Evolutionary conservation across 2,113 vertebrate species (phyloP).

Genomic region (Mustela nigripes): DNA sequence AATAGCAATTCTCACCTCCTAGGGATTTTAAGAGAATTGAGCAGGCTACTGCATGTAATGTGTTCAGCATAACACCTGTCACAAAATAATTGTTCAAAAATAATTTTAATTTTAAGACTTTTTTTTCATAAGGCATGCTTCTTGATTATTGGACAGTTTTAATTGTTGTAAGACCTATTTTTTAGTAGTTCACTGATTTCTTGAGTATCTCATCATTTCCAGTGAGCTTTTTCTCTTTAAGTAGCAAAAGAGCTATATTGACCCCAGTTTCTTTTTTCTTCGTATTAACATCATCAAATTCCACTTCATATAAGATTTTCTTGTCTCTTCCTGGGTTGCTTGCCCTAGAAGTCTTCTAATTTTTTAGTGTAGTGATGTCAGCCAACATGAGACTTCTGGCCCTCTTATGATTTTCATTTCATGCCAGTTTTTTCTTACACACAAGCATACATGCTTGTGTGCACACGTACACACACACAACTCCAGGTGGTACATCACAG

Average conservation of each 20-base stretch:
- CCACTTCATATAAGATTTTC: background rate
- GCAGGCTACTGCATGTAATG: background rate
- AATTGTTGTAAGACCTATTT: background rate
- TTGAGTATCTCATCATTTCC: background rate
- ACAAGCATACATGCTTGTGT: background rate
- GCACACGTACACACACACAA: background rate
- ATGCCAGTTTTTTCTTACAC: background rate
- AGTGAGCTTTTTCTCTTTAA: background rate
- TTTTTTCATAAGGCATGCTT: constrained; percentile 28
- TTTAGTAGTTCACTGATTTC: background rate
- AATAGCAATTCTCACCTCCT: background rate
- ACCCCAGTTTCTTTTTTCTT: background rate
- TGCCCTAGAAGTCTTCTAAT: background rate
- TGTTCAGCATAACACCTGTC: constrained; percentile 41
- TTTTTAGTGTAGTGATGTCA: background rate
- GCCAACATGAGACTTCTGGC: background rate
- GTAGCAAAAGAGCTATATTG: background rate
- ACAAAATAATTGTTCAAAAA: constrained; percentile 56
- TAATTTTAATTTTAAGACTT: constrained; percentile 31
- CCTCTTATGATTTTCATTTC: background rate
- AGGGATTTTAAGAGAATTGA: constrained; percentile 39
- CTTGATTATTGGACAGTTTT: background rate
- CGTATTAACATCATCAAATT: background rate
- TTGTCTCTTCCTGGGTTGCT: background rate
- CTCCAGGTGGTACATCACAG: background rate